Percentiles rank a stretch among this genome's conserved stretches.
phyloP scores from a whole-genome alignment of 2,797 vertebrate genomes.

The Pseudotriccus pelzelni region DNA sequence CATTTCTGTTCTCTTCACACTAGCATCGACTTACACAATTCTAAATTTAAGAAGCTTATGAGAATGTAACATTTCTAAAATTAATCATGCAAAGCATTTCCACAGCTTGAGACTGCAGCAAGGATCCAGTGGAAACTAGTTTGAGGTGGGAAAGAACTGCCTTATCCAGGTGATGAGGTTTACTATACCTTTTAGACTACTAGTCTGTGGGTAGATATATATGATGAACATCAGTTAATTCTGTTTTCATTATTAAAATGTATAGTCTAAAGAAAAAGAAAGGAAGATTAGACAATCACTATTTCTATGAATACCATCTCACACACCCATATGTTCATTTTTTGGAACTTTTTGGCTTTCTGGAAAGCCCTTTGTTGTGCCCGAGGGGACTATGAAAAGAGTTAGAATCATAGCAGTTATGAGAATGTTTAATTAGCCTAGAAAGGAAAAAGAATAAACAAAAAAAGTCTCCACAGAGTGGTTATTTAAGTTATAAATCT shows the following conservation, averaged over 20 bases:
- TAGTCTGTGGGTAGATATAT: background rate
- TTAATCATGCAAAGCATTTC: background rate
- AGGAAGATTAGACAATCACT: background rate
- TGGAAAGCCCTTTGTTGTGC: background rate
- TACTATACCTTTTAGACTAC: background rate
- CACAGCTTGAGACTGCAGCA: background rate
- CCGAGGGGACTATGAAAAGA: background rate
- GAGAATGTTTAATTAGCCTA: background rate
- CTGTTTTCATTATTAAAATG: background rate
- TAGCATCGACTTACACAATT: background rate
- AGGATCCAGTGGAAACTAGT: background rate
- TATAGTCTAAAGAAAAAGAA: background rate
- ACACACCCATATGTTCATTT: background rate
- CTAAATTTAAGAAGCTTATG: background rate
- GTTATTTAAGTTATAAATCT: background rate
- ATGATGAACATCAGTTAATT: background rate
- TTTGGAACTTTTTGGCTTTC: background rate
- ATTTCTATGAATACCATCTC: background rate
- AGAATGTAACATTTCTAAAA: background rate
- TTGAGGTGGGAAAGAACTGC: background rate
- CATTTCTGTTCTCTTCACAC: background rate
- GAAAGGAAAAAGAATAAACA: background rate
- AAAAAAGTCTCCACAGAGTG: background rate
- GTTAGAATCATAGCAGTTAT: background rate
- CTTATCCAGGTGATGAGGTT: background rate